Evolutionary conservation across 1,140 invertebrate species (phyloP).

Genomic region (Meloidogyne exigua): DNA sequence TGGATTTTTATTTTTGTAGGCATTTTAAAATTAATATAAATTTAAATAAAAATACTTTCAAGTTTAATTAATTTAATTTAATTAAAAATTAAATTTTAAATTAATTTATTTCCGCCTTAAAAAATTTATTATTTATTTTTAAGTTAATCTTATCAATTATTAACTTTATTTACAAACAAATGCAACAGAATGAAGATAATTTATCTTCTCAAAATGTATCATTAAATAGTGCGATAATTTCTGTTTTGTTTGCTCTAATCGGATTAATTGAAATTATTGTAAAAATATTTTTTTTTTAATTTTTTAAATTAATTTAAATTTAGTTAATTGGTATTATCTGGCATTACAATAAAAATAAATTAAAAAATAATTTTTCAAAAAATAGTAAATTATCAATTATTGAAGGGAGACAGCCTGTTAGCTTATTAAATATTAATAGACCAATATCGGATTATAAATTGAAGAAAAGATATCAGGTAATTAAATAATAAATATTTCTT

Average conservation of each 20-base stretch:
- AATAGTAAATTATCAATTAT: neutral
- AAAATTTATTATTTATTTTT: too few species aligned
- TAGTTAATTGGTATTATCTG: neutral
- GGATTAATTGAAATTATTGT: constrained; percentile 3
- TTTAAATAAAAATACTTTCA: too few species aligned
- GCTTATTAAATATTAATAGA: neutral
- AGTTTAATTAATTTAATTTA: too few species aligned
- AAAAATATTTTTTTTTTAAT: neutral
- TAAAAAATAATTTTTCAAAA: neutral
- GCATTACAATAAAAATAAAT: neutral
- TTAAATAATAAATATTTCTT: neutral
- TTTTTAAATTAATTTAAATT: neutral
- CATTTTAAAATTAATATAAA: neutral
- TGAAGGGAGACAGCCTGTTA: neutral
- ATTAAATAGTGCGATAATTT: neutral
- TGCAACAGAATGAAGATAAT: neutral
- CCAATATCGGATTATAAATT: neutral
- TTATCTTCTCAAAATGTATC: neutral
- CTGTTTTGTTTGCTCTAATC: neutral
- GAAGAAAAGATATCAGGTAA: neutral
- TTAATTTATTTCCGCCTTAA: too few species aligned
- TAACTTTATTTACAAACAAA: neutral
- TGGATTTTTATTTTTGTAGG: neutral
- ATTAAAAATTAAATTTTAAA: too few species aligned
- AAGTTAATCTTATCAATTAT: neutral